Base-by-base conservation (phyloP, 2,113 vertebrate genomes). In the Agelaius tricolor region DNA sequence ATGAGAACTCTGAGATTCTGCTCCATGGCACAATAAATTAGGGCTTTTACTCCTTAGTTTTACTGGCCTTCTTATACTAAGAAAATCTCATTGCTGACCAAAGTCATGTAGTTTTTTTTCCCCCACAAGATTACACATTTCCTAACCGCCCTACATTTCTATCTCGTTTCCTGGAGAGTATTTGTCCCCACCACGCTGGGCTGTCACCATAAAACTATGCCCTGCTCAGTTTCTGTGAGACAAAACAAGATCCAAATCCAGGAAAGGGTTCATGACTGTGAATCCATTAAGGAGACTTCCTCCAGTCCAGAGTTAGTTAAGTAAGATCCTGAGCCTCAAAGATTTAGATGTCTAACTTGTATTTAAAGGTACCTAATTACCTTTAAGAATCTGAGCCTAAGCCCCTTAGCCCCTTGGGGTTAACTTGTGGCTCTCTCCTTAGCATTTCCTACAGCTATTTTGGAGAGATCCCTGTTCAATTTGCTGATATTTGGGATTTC, bases 311-410 rank as follows among this genome's bases (percentile, higher is more conserved):
- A 94, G 87, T 94, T 82, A 90, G 82, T 82, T 95, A 93, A 94
- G 72, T 84, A 94, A 87, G 87, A 93, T 27, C 74, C 77, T 84
- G 93, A 96, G 84, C 84, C 81, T 92, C 81, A 82, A 95, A 97
- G 94, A 94, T 79, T 97, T 95, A 96, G 54, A 79, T 82, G 87
- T 90, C 89, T 91, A 94, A 96, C 73, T 96, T 95, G 86, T 97
- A 97, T 97, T 95, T 95, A 95, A 95, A 93, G 90, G 76, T 55
- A 86, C 86, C 94, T 94, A 96, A 97, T 86, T 95, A 94, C 91
- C 89, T 89, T 75, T 93, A 94, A 97, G 87, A 88, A 89, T 90
- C 76, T 94, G 86, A 96, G 88, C 79, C 61, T 93, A 89, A 93
- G 84, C 57, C 91, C 76, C 69, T 72, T 61, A 93, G 91, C 61